Evolutionary conservation across 2,113 vertebrate genomes (phyloP).

Genomic region (Diadophis punctatus): DNA sequence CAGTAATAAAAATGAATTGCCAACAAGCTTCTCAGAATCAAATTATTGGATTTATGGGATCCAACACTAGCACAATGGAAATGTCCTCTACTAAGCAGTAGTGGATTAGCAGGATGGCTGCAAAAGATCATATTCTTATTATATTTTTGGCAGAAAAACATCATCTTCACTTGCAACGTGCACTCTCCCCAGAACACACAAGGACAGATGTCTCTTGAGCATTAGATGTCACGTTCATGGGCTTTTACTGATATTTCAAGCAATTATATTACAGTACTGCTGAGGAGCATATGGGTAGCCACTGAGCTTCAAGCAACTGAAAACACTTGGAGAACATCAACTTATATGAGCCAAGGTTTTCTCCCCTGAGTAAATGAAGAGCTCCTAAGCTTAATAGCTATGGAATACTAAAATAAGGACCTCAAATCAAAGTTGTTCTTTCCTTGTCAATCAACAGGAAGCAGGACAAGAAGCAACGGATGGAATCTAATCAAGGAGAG

Average conservation of each 20-base stretch:
- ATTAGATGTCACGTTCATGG: neutral
- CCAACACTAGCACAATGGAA: neutral
- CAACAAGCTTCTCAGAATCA: constrained; percentile 1
- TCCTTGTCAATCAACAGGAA: neutral
- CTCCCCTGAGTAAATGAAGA: neutral
- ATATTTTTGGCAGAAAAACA: neutral
- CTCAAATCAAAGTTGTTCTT: neutral
- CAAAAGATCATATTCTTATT: neutral
- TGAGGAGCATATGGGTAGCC: neutral
- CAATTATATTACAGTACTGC: neutral
- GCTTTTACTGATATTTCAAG: neutral
- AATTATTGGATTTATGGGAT: constrained; percentile 10
- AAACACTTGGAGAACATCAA: neutral
- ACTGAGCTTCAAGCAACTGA: neutral
- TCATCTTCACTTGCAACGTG: neutral
- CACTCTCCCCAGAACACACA: neutral
- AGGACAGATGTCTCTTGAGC: constrained; percentile 13
- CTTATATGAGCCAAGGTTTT: neutral
- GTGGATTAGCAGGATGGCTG: constrained; percentile 2
- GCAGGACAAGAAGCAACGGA: neutral
- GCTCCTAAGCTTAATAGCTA: neutral
- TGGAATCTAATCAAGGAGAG: no score
- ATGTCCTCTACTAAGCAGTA: neutral
- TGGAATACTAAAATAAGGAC: neutral
- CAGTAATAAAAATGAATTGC: neutral